Percentiles rank a stretch among this genome's conserved stretches.
Conservation (phyloP, 2,888 invertebrate species). For the Diloba caeruleocephala region DNA sequence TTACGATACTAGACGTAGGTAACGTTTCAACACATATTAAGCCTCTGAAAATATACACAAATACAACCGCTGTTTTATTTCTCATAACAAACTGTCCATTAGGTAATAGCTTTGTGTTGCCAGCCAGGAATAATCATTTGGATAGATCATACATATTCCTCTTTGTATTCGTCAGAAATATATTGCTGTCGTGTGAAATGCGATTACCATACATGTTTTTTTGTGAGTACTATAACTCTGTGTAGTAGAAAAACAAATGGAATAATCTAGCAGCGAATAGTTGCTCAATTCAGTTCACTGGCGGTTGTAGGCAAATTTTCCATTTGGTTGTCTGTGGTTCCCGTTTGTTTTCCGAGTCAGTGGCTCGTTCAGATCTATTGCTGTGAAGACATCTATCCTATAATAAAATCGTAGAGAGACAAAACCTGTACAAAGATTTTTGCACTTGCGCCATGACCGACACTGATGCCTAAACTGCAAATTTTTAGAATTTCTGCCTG, state of each 20-base stretch:
- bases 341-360: slow-evolving; percentile 72
- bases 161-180: slow-evolving; percentile 21
- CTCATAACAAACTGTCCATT: slow-evolving; percentile 37
- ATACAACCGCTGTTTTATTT: slow-evolving; percentile 35
- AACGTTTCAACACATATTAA: slow-evolving; percentile 10
- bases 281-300: slow-evolving; percentile 45
- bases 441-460: too few species aligned
- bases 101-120: slow-evolving; percentile 32
- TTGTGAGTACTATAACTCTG: slow-evolving; percentile 10
- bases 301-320: slow-evolving; percentile 64
- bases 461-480: too few species aligned
- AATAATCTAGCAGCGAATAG: slow-evolving; percentile 34
- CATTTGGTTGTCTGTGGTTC: slow-evolving; percentile 63
- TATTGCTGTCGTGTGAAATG: slow-evolving; percentile 9
- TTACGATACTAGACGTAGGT: slow-evolving; percentile 6
- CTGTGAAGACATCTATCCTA: slow-evolving; percentile 52
- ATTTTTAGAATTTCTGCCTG: too few species aligned
- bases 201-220: slow-evolving; percentile 12
- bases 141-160: slow-evolving; percentile 12
- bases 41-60: slow-evolving; percentile 26
- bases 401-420: too few species aligned
- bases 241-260: slow-evolving; percentile 18
- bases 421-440: too few species aligned
- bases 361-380: slow-evolving; percentile 59
- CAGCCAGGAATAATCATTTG: slow-evolving; percentile 17